phyloP scores from a whole-genome alignment of 2,113 vertebrate species.

The Neodon shergylaensis region DNA sequence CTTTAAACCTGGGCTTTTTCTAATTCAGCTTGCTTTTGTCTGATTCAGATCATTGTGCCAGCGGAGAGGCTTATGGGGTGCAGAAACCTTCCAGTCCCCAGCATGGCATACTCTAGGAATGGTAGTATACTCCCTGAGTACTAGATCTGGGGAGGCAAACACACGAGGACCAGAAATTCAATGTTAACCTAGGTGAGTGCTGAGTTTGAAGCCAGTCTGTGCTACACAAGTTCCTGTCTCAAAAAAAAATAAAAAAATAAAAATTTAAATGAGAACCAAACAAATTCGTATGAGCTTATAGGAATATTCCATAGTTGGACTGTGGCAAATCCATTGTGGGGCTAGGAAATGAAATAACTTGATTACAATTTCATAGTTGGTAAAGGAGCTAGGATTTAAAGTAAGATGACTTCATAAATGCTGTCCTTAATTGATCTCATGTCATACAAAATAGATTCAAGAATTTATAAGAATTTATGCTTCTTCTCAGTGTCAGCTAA shows the following conservation, averaged over 20 bases:
- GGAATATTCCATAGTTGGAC: neutral
- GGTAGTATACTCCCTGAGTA: neutral
- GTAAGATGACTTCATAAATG: neutral
- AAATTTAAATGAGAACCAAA: neutral
- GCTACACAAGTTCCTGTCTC: neutral
- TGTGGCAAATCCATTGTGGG: neutral
- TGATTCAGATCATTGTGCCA: too few relatives aligned
- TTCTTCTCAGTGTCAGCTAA: neutral
- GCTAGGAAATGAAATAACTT: neutral
- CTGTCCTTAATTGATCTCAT: neutral
- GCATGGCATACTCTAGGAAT: neutral
- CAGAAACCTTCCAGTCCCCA: too few relatives aligned
- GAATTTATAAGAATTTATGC: neutral
- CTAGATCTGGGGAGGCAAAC: neutral
- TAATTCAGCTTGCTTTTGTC: too few relatives aligned
- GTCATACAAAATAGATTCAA: neutral
- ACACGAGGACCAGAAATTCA: neutral
- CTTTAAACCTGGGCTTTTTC: too few relatives aligned
- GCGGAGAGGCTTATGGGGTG: too few relatives aligned
- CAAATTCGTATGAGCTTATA: neutral
- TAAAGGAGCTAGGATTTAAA: neutral
- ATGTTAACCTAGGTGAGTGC: neutral
- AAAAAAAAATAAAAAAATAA: neutral
- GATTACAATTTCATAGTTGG: neutral
- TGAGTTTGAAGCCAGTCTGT: neutral